phyloP scores from a whole-genome alignment of 1,140 invertebrate genomes.

The Heliconius congener region DNA sequence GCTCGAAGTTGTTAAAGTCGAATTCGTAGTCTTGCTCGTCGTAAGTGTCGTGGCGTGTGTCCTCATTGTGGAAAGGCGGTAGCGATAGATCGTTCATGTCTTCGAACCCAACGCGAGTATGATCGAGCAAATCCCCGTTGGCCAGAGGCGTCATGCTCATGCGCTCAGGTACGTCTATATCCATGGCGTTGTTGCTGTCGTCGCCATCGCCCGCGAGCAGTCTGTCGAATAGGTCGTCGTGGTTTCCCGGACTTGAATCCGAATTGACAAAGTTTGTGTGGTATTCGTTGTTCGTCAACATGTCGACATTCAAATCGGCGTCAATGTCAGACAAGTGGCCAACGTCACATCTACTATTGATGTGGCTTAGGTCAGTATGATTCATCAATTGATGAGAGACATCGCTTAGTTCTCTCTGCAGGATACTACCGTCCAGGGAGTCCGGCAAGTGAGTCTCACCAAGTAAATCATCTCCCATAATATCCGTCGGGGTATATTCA shows the following conservation, averaged over 20 bases:
- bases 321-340: conserved; percentile 55
- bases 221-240: conserved; percentile 67
- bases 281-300: conserved; percentile 63
- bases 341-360: conserved; percentile 48
- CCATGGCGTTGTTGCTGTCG: conserved; percentile 61
- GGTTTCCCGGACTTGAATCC: conserved; percentile 52
- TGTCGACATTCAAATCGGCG: conserved; percentile 57
- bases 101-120: conserved; percentile 63
- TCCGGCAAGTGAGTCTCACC: conserved; percentile 59
- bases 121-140: conserved; percentile 71
- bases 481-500: conserved; percentile 62
- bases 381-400: conserved; percentile 72
- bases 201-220: conserved; percentile 60
- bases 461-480: conserved; percentile 62
- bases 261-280: conserved; percentile 58
- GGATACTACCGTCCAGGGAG: conserved; percentile 62
- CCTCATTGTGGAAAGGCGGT: conserved; percentile 70
- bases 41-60: conserved; percentile 56
- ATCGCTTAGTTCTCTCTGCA: conserved; percentile 70
- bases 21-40: conserved; percentile 65
- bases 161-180: conserved; percentile 60
- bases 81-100: conserved; percentile 72
- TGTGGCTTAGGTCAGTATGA: conserved; percentile 58
- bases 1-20: conserved; percentile 73
- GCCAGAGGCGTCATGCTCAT: conserved; percentile 72